Evolutionary conservation across 1,140 invertebrate genomes (phyloP), one percentile per base, ranked within the genome.

Genomic region (Cyclargus thomasi): DNA sequence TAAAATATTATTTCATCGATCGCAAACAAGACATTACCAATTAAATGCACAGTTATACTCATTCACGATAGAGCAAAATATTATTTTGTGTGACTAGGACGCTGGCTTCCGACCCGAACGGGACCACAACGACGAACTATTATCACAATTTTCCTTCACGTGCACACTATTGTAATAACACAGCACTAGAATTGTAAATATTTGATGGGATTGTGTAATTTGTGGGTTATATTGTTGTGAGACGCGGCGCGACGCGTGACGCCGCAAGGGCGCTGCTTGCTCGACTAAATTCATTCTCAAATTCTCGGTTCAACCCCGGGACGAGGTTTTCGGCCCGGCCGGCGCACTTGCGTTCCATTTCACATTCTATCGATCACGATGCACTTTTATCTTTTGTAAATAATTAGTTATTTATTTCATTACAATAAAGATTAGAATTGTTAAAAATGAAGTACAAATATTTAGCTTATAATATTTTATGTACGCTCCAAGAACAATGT

Each of bases 211-310:
- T 63, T 74, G 47, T 74, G 69, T 53, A 23, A 70, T 75, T 85
- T 78, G 75, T 83, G 78, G 76, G 75, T 85, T 86, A 84, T 87
- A 83, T 87, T 86, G 80, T 81, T 84, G 75, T 88, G 66, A 20
- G 21, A 53, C 39, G 16, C 53, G 22, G 62, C 36, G 62, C 66
- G 36, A 18, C 62, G 65, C 65, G 21, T 64, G 55, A 59, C 55
- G 10, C 18, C 55, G 18, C 55, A 18, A 20, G 39, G 39, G 39
- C 39, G 39, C 39, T 47, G 39, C 11, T 47, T 47, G 39, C 14
- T 47, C 55, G 18, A 59, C 55, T 59, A 59, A 62, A 68, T 53
- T 68, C 69, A 64, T 59, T 59, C 55, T 59, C 55, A 59, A 47
- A 59, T 59, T 20, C 55, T 59, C 55, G 11, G 20, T 20, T 59